Evolutionary conservation across 2,113 vertebrate genomes (phyloP), one percentile per base, ranked within the genome.

Genomic region (Dolichotis patagonum): DNA sequence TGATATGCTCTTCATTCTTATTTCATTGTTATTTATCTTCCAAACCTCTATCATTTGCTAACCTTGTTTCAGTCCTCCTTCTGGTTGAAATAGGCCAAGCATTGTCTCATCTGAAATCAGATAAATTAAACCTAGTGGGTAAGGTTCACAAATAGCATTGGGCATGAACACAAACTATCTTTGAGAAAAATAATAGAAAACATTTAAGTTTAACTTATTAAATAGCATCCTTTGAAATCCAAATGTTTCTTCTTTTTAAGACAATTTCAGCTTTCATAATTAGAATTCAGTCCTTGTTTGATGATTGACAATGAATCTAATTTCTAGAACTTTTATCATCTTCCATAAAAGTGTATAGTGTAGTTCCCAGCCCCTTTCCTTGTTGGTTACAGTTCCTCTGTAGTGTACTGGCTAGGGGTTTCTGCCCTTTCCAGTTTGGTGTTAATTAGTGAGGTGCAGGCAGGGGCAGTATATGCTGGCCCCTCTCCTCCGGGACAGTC

Each of bases 261-360:
- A 46, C 14, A 85, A 90, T 49, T 82, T 13, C 52, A 84, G 14
- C 56, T 89, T 77, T 7, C 38, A 17, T 5, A 41, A 83, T 85
- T 77, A 75, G 20, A 77, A 63, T 71, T 24, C 13, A 78, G 65
- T 49, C 12, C 19, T 87, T 80, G 4, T 69, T 88, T 91, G 46
- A 43, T 30, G 81, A 28, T 67, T 84, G 8, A 81, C 97, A 85
- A 73, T 88, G 1, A 1, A 1, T 60, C 0, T 54, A 35, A 78
- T 22, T 84, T 95, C 41, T 90, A 32, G 82, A 90, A 20, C 7
- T 75, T 92, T 92, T 16, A 30, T 92, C 19, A 81, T n/a, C n/a
- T n/a, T n/a, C n/a, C n/a, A n/a, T n/a, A n/a, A n/a, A n/a, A n/a
- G n/a, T n/a, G n/a, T n/a, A n/a, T n/a, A n/a, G n/a, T n/a, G n/a